Percentiles rank a stretch among this genome's conserved stretches.
phyloP scores from a whole-genome alignment of 2,113 vertebrate genomes.

The Bubalus kerabau region DNA sequence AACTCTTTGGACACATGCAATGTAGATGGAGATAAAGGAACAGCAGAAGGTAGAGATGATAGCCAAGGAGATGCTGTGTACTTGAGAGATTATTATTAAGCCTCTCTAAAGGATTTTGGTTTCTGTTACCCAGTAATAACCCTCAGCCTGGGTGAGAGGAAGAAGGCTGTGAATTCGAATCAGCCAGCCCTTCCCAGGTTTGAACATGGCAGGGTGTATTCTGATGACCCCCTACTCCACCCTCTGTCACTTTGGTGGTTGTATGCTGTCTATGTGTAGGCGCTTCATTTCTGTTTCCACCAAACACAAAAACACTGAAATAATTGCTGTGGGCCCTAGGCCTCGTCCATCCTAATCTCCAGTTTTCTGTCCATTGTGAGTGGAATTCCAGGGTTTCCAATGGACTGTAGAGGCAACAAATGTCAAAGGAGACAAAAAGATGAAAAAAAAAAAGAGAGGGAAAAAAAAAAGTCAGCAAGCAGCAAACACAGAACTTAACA shows the following conservation, averaged over 20 bases:
- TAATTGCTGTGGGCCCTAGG: neutral
- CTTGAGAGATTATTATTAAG: neutral
- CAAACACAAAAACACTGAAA: neutral
- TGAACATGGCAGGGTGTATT: neutral
- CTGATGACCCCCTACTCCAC: neutral
- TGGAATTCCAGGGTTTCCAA: slow-evolving; percentile 8
- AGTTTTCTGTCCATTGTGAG: neutral
- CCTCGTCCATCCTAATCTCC: neutral
- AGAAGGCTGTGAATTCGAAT: neutral
- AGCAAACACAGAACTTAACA: neutral
- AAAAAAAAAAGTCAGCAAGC: neutral
- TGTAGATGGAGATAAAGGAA: neutral
- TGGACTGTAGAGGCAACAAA: neutral
- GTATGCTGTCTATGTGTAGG: neutral
- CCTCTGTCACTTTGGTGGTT: neutral
- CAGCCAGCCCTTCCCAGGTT: neutral
- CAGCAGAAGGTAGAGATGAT: neutral
- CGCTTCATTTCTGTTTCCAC: neutral
- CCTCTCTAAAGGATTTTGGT: neutral
- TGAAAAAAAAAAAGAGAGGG: neutral
- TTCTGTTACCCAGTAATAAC: neutral
- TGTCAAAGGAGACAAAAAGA: slow-evolving; percentile 24
- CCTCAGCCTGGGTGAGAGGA: neutral
- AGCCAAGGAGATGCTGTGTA: neutral
- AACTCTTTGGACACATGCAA: neutral